These are phyloP conservation scores for Eospalax fontanierii DNA, from an alignment of 2,797 vertebrate genomes.

Conservation along the genomic window DNA sequence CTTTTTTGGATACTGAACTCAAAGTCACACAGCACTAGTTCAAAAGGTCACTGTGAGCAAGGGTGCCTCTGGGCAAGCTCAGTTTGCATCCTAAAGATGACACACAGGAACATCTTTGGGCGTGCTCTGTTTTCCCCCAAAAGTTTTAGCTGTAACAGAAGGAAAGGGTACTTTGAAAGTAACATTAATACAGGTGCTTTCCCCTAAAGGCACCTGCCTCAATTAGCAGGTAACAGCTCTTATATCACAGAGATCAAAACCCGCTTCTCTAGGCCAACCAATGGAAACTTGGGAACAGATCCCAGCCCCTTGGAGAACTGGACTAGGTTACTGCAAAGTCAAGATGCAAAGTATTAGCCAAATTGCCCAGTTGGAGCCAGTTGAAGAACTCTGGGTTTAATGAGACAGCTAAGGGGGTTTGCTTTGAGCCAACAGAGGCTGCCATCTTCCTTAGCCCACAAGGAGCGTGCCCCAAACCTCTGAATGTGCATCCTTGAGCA, in stretches of 20 bases:
- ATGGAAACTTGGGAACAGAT: neutral
- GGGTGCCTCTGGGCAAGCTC: neutral
- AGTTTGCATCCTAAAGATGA: neutral
- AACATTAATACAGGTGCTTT: neutral
- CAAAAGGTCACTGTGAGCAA: neutral
- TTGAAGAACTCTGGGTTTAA: neutral
- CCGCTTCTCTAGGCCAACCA: neutral
- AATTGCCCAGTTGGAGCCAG: neutral
- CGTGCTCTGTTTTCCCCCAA: neutral
- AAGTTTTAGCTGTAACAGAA: neutral
- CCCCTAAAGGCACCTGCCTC: neutral
- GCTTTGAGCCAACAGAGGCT: neutral
- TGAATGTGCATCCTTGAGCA: neutral
- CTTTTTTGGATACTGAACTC: neutral
- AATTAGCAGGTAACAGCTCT: neutral
- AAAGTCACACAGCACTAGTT: neutral
- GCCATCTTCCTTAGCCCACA: neutral
- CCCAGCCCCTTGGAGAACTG: neutral
- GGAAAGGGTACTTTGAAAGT: neutral
- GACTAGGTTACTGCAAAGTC: neutral
- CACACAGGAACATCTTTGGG: neutral
- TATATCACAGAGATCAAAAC: neutral
- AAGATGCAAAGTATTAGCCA: neutral
- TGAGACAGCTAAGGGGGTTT: neutral
- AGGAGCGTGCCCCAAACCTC: neutral